Evolutionary conservation across 2,113 vertebrate genomes (phyloP).

Genomic region (Delphinapterus leucas): DNA sequence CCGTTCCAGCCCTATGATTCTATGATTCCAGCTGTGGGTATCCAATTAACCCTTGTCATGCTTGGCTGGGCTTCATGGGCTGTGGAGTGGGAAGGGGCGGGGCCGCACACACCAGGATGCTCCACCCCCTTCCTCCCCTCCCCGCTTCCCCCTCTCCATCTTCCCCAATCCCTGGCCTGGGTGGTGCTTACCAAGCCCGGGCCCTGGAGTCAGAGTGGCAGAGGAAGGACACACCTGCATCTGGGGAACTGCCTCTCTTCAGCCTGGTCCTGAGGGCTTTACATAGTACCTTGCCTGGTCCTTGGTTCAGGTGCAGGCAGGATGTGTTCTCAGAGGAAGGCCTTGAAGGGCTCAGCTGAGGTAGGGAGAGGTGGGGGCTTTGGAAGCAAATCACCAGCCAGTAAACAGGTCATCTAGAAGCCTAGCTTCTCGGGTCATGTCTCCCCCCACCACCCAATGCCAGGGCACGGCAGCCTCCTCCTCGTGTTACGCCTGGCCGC

Average conservation of each 20-base stretch:
- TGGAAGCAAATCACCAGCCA: neutral
- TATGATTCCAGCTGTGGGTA: constrained; percentile 65
- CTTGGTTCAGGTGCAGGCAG: neutral
- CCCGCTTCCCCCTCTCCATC: no score
- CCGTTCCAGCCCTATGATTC: constrained; percentile 65
- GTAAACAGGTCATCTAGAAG: neutral
- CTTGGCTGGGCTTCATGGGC: constrained; percentile 47
- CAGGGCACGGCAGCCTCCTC: neutral
- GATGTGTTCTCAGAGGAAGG: neutral
- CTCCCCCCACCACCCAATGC: neutral
- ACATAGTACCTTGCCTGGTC: neutral
- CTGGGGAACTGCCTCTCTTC: neutral
- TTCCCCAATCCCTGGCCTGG: neutral
- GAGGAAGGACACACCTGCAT: neutral
- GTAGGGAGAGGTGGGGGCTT: neutral
- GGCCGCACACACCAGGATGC: neutral
- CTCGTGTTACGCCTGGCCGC: neutral
- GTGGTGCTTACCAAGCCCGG: neutral
- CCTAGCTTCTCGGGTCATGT: neutral
- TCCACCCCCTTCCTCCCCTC: neutral
- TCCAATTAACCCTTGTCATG: constrained; percentile 71
- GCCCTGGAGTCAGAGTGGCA: neutral
- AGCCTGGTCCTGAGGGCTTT: neutral
- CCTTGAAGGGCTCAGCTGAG: neutral
- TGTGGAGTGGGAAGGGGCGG: constrained; percentile 40